Base-by-base conservation (phyloP, 1,140 invertebrate genomes). In the Lepidurus packardi region DNA sequence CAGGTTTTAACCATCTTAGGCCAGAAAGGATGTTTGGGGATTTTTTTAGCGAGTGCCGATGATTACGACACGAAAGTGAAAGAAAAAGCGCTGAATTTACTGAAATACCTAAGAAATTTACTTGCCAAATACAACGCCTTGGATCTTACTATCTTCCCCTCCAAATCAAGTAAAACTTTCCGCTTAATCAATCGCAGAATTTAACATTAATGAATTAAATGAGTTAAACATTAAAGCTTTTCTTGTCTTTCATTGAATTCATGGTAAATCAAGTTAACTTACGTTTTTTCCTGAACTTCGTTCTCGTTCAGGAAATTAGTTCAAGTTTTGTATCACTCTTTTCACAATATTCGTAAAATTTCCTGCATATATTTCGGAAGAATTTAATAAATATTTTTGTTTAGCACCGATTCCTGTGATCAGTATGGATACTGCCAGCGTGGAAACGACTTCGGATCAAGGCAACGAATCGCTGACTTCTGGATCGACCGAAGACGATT, bases 61-160 rank as follows among this genome's bases (percentile, higher is more conserved):
- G 91, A 93, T 74, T 89, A 88, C 78, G 91, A 93, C 83, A 85
- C 90, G 1, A 89, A 91, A 81, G 90, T 94, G 0, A 87, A 90
- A 77, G 90, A 89, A 79, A 83, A 85, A 13, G 86, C 91, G 0
- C 86, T 90, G 0, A 80, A 81, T 21, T 88, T 91, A 43, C 86
- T 90, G 0, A 85, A 83, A 13, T 85, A 88, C 77, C 82, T 93
- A n/a, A 84, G 88, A 25, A 82, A 84, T n/a, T 86, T 90, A 43
- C 83, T 92, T 2, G 81, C 88, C 1, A 87, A 86, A 73, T 89
- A 91, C 81, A 89, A 90, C 65, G 34, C 78, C 80, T 83, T 89
- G 7, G 80, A 86, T 41, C 83, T 85, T 75, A 82, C 81, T 80
- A 16, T 80, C 86, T 3, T 53, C 44, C 41, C 76, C n/a, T n/a